Evolutionary conservation across 2,888 invertebrate genomes (phyloP).

Genomic region (Arrhopalites spinosus): DNA sequence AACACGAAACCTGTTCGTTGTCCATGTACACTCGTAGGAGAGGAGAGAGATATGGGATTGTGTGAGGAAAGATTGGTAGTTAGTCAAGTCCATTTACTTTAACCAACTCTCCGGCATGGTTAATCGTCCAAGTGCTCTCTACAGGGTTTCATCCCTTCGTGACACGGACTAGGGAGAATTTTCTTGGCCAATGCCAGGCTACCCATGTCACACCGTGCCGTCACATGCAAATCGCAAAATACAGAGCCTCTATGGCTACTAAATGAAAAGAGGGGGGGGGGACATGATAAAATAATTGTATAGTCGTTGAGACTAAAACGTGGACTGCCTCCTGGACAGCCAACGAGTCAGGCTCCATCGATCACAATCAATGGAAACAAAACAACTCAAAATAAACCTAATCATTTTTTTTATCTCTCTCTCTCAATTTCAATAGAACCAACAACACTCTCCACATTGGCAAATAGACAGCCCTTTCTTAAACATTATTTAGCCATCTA

Average conservation of each 20-base stretch:
- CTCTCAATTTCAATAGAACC: no score
- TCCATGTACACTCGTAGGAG: neutral
- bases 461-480: no score
- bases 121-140: conserved; percentile 9
- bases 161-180: conserved; percentile 25
- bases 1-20: conserved; percentile 9
- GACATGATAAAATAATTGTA: conserved; percentile 19
- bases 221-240: neutral
- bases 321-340: conserved; percentile 26
- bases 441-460: no score
- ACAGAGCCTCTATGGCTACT: neutral
- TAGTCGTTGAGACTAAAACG: neutral
- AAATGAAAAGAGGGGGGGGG: conserved; percentile 2
- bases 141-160: conserved; percentile 7
- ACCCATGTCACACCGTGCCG: conserved; percentile 20
- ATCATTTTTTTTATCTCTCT: conserved; percentile 5
- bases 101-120: neutral
- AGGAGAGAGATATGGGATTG: conserved; percentile 10
- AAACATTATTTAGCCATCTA: no score
- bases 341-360: conserved; percentile 19
- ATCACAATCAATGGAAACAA: conserved; percentile 34
- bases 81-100: conserved; percentile 4
- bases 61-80: neutral
- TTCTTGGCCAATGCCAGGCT: conserved; percentile 23
- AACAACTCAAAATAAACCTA: conserved; percentile 34